A percentile compares a stretch with the other conserved stretches of the same genome.
Conservation (phyloP, 2,113 vertebrate species). For the Fregetta grallaria region DNA sequence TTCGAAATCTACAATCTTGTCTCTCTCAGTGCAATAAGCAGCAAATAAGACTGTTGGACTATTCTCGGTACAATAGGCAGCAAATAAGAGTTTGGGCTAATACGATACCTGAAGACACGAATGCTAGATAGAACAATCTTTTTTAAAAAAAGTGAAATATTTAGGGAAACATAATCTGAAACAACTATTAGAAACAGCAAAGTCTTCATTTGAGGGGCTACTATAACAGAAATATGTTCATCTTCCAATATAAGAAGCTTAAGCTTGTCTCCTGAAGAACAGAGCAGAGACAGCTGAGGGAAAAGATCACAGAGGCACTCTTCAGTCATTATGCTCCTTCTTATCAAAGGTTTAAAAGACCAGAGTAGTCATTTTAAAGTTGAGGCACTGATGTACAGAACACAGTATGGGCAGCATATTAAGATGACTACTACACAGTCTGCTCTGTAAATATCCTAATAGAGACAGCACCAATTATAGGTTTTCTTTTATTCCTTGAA, state of each 20-base stretch:
- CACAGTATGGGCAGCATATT: background rate
- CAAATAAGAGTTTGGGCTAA: background rate
- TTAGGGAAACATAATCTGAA: background rate
- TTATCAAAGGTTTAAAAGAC: background rate
- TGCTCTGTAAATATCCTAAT: constrained; percentile 10
- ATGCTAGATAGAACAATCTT: background rate
- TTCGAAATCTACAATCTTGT: background rate
- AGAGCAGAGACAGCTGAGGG: background rate
- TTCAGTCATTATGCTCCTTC: background rate
- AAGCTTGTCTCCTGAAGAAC: background rate
- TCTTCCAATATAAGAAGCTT: background rate
- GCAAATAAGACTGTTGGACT: background rate
- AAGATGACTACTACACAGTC: background rate
- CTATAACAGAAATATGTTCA: background rate
- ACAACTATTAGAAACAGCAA: background rate
- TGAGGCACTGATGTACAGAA: background rate
- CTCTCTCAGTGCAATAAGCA: background rate
- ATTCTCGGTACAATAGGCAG: accelerated
- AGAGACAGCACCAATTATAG: background rate
- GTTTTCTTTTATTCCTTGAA: background rate
- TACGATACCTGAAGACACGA: background rate
- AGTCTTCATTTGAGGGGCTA: background rate
- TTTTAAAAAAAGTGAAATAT: background rate
- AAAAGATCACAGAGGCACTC: background rate
- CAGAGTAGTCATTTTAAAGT: background rate